phyloP scores from a whole-genome alignment of 2,113 vertebrate genomes.

The Thinocorus orbignyianus region DNA sequence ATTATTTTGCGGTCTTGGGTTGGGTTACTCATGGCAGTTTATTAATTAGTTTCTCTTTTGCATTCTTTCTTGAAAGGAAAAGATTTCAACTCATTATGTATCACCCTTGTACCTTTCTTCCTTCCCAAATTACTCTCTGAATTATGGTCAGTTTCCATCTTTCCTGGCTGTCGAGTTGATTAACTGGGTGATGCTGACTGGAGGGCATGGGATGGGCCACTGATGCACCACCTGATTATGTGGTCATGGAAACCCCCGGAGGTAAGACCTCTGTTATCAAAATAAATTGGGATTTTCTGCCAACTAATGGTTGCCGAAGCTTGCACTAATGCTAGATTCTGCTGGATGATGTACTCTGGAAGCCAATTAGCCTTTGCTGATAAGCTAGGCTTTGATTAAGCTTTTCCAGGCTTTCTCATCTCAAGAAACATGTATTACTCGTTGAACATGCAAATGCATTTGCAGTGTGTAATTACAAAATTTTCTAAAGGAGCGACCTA shows the following conservation, averaged over 20 bases:
- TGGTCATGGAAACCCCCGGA: constrained; percentile 72
- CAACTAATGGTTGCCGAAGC: constrained; percentile 72
- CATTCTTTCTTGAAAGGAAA: neutral
- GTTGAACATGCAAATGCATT: constrained; percentile 52
- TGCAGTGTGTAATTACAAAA: constrained; percentile 52
- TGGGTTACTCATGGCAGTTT: constrained; percentile 16
- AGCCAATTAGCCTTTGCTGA: constrained; percentile 58
- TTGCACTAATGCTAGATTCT: constrained; percentile 54
- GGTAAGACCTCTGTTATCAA: constrained; percentile 69
- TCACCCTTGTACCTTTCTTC: neutral
- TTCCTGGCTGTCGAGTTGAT: constrained; percentile 43
- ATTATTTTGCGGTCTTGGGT: constrained; percentile 34
- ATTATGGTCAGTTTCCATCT: neutral
- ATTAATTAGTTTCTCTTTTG: constrained; percentile 50
- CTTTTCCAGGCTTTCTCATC: constrained; percentile 23
- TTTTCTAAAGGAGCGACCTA: constrained; percentile 19
- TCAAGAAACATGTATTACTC: constrained; percentile 17
- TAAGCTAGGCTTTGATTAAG: constrained; percentile 60
- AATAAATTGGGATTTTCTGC: constrained; percentile 78
- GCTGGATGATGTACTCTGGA: constrained; percentile 41
- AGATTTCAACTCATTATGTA: neutral
- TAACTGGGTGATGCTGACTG: constrained; percentile 61
- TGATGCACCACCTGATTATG: constrained; percentile 71
- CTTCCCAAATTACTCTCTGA: constrained; percentile 4
- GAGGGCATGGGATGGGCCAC: constrained; percentile 54